Percentiles rank a stretch among this genome's conserved stretches.
Evolutionary conservation across 2,113 vertebrate species (phyloP).

Genomic region (Oncorhynchus clarkii): DNA sequence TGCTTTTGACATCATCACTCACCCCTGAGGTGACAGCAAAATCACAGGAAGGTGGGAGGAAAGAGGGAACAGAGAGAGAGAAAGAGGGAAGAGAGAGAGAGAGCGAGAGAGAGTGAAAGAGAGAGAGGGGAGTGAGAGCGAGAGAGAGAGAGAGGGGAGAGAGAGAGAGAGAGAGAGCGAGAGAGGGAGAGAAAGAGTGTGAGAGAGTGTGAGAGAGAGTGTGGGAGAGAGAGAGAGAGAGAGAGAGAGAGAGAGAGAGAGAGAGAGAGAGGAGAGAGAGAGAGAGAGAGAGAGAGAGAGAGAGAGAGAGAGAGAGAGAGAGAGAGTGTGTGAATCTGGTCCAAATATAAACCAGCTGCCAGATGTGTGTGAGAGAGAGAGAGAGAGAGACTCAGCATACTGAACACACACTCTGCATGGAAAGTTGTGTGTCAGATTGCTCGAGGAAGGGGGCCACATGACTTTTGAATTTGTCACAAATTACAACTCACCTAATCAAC

Average conservation of each 20-base stretch:
- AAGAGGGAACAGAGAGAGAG: constrained; percentile 1
- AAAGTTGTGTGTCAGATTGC: background rate
- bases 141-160: background rate
- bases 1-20: too few relatives aligned
- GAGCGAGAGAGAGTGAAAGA: too few relatives aligned
- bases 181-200: too few relatives aligned
- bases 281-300: background rate
- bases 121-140: too few relatives aligned
- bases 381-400: background rate
- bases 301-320: background rate
- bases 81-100: background rate
- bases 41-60: background rate
- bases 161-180: too few relatives aligned
- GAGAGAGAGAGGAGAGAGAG: too few relatives aligned
- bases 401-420: background rate
- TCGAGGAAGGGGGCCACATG: background rate
- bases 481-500: background rate
- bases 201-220: too few relatives aligned
- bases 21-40: too few relatives aligned
- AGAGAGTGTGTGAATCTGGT: too few relatives aligned
- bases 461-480: background rate
- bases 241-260: too few relatives aligned
- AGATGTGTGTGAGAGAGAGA: background rate
- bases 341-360: too few relatives aligned
- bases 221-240: too few relatives aligned